Base-by-base conservation (phyloP, 1,140 invertebrate species). In the Tyrophagus putrescentiae region DNA sequence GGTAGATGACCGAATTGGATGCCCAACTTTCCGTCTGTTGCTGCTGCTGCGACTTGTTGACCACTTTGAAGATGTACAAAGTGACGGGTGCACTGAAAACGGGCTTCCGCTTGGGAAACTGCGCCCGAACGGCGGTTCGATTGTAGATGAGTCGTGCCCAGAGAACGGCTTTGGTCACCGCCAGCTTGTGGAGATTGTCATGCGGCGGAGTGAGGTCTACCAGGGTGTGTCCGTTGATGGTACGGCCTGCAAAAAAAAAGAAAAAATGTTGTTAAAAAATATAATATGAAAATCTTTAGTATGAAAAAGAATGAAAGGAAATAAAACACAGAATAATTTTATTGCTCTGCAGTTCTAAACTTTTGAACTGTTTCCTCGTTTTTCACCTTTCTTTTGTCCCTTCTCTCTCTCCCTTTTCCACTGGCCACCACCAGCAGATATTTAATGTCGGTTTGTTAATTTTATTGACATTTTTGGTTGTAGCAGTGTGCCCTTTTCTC, bases 141-240 rank as follows among this genome's bases (percentile, higher is more conserved):
- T 57, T 77, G 76, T 39, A 81, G 71, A 65, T 80, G 23, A 85
- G 79, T 67, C 80, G 76, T 28, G 85, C 78, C 83, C 85, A 84
- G 45, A 87, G 73, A 34, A 79, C 80, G 1, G 84, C 85, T 33
- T 79, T 76, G 60, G 82, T 83, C 54, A 87, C 83, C 59, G 76
- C 74, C 21, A 65, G 28, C n/a, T 54, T 57, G 28, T 62, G 36
- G 21, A 83, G 70, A 54, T 82, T 78, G 65, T 75, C 66, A 65
- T 83, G 81, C 39, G 61, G 62, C 7, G 60, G 64, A 60, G 78
- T 80, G 73, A 92, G 90, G 71, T 90, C 85, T 54, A 91, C 75
- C 57, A 90, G 75, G 28, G 82, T 80, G 69, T 90, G 87, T 5
- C 84, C 83, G 70, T 89, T 88, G 61, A 87, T 73, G 66, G 80